Conservation (phyloP, 2,888 invertebrate species). For the Phortica magna region DNA sequence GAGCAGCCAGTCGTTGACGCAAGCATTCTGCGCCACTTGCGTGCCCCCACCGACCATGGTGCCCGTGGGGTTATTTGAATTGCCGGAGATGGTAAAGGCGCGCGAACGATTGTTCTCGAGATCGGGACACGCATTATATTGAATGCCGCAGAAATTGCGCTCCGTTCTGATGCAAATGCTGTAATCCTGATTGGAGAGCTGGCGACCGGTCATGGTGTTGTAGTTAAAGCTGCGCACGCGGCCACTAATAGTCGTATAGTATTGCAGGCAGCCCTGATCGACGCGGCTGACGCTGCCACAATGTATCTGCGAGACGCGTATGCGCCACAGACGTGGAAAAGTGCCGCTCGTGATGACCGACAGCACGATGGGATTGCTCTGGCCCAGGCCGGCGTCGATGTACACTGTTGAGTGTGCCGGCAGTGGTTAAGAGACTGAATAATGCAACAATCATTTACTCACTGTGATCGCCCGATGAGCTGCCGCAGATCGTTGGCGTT, state of each 20-base stretch:
- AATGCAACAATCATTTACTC: conserved; percentile 47
- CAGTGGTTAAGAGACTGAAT: background rate
- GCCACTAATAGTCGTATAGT: conserved; percentile 84
- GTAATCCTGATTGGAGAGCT: conserved; percentile 93
- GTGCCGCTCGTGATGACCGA: conserved; percentile 90
- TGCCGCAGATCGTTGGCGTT: conserved; percentile 89
- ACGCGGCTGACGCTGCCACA: conserved; percentile 85
- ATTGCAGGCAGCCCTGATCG: conserved; percentile 77
- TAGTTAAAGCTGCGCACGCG: conserved; percentile 91
- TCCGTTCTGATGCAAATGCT: conserved; percentile 91
- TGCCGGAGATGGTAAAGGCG: conserved; percentile 88
- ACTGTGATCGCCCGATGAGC: conserved; percentile 91
- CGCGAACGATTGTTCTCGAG: conserved; percentile 85
- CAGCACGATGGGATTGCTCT: conserved; percentile 87
- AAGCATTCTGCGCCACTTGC: conserved; percentile 81
- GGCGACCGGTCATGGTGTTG: conserved; percentile 85
- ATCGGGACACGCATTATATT: conserved; percentile 87
- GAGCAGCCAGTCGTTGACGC: conserved; percentile 88
- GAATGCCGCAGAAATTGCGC: conserved; percentile 91
- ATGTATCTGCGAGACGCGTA: conserved; percentile 88
- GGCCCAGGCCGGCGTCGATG: conserved; percentile 85
- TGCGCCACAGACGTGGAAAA: conserved; percentile 88
- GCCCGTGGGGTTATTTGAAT: conserved; percentile 84
- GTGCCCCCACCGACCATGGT: conserved; percentile 85
- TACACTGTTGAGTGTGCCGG: conserved; percentile 82